Evolutionary conservation across 2,888 invertebrate species (phyloP), one percentile per base, ranked within the genome.

Genomic region (Seira musarum): DNA sequence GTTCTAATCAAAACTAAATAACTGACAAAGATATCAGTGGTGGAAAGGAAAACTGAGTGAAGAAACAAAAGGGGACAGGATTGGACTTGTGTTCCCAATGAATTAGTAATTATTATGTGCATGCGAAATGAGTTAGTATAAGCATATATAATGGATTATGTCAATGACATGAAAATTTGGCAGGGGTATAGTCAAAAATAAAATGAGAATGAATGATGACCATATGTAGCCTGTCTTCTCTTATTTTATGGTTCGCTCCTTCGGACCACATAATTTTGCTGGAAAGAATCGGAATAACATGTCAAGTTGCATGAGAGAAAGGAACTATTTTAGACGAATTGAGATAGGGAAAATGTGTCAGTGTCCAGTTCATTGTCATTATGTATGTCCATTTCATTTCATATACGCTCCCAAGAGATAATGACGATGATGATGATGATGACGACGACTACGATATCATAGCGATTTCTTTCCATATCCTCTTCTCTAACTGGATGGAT

Each of bases 41-140:
- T n/a, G n/a, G n/a, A n/a, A n/a, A n/a, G n/a, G n/a, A n/a, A n/a
- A n/a, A n/a, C 13, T 40, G 6, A 8, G 40, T 40, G 13, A 40
- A 40, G 40, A 40, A 40, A 40, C 40, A 8, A 13, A 40, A 13
- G 13, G 13, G 13, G 6, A 40, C 13, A 8, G 40, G 6, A 40
- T 40, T 40, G 40, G 40, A 40, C 40, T 40, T 40, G 6, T 40
- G 40, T 40, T 40, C n/a, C 6, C 6, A 13, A 40, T 40, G 40
- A 40, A 40, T 40, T 40, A 57, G 70, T 46, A 78, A 72, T 78
- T 71, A 78, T 72, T 78, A 78, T 78, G 78, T 66, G 72, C 78
- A 78, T 78, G 72, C 13, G 40, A 60, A 78, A 78, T 78, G 65
- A 70, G 65, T 40, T 8, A 8, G 6, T 40, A 40, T 40, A 40